Conservation (phyloP, 2,113 vertebrate species). For the Dipodomys spectabilis region DNA sequence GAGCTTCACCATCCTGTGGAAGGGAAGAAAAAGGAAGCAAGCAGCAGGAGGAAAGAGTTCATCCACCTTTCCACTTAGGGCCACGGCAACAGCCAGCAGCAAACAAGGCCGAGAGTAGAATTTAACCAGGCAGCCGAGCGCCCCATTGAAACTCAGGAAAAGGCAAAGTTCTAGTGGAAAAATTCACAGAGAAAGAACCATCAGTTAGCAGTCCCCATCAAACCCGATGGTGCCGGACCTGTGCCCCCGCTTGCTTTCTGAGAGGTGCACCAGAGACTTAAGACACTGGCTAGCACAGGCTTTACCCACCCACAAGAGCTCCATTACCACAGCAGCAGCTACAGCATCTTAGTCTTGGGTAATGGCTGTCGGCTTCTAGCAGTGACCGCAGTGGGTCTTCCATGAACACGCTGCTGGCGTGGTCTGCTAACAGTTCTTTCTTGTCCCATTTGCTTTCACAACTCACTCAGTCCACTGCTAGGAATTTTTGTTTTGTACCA, state of each 20-base stretch:
- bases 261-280: background rate
- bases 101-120: background rate
- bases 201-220: background rate
- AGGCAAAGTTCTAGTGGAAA: background rate
- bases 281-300: background rate
- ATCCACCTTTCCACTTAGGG: background rate
- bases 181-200: background rate
- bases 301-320: background rate
- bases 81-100: background rate
- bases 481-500: no score
- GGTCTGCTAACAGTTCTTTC: rapidly evolving
- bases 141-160: no score
- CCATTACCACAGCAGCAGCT: background rate
- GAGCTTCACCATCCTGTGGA: rapidly evolving
- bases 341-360: background rate
- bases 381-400: rapidly evolving
- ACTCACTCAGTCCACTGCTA: background rate
- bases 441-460: background rate
- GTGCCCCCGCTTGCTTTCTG: background rate
- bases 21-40: background rate
- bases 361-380: background rate
- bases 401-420: rapidly evolving
- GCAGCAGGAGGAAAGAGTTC: no score
- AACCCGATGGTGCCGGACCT: background rate
- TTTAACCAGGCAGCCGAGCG: no score